Conservation (phyloP, 2,888 invertebrate species). For the Gortyna flavago region DNA sequence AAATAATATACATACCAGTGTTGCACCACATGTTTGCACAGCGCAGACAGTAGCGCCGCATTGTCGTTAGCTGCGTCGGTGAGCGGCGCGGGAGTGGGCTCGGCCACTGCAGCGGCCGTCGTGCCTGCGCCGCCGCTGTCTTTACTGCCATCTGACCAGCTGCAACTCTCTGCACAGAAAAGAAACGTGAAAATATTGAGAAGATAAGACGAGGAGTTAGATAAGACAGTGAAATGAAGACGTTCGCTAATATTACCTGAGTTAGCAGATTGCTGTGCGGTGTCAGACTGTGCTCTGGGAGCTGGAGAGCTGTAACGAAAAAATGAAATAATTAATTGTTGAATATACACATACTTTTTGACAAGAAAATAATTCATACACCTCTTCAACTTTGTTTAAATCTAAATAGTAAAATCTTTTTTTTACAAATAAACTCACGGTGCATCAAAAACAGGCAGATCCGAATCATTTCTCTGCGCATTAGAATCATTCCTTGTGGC, state of each 20-base stretch:
- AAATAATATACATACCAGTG: slow-evolving; percentile 73
- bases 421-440: slow-evolving; percentile 70
- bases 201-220: neutral
- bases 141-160: slow-evolving; percentile 85
- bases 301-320: slow-evolving; percentile 77
- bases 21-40: slow-evolving; percentile 85
- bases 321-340: neutral
- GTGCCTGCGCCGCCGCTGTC: slow-evolving; percentile 74
- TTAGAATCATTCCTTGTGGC: slow-evolving; percentile 70
- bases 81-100: slow-evolving; percentile 63
- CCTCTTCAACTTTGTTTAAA: neutral
- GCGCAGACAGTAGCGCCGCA: slow-evolving; percentile 80
- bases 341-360: too few species aligned
- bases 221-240: neutral
- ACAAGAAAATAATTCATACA: too few species aligned
- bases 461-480: slow-evolving; percentile 76
- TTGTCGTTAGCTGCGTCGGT: slow-evolving; percentile 81
- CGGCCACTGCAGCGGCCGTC: slow-evolving; percentile 54
- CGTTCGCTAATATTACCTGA: slow-evolving; percentile 72
- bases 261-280: slow-evolving; percentile 80
- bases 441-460: slow-evolving; percentile 82
- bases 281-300: slow-evolving; percentile 81
- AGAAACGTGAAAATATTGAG: neutral
- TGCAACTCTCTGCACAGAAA: slow-evolving; percentile 75
- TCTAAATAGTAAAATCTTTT: neutral